Evolutionary conservation across 2,797 vertebrate genomes (phyloP), one percentile per base, ranked within the genome.

Genomic region (Tarsius wallacei): DNA sequence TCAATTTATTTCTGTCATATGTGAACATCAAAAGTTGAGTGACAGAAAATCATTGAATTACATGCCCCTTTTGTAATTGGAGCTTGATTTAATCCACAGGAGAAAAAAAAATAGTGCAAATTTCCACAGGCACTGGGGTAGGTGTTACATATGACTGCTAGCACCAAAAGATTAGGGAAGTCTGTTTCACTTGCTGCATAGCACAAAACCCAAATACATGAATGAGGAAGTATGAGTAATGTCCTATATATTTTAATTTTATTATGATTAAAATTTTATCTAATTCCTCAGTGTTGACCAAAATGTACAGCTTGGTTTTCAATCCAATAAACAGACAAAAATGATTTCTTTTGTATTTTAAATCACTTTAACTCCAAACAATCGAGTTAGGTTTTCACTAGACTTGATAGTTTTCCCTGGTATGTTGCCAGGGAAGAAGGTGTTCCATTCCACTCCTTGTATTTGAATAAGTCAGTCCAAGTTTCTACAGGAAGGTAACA

Each of bases 361-460:
- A 68, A 64, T 81, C 33, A 68, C 14, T n/a, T 85, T 55, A 47
- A 33, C 10, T 5, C 10, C 61, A 86, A 21, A 90, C 49, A 64
- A 74, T 85, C 74, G 42, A 87, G 33, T 51, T 68, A 59, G 4
- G 51, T 82, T 97, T 97, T 81, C 81, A 80, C 4, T 59, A 81
- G 9, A 73, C 90, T 80, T 84, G 80, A 63, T 9, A 85, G 26
- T 74, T 76, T 53, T 12, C 13, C 80, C 49, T 91, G 31, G 13
- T 89, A 4, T 49, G 2, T 42, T 63, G 28, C 31, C 53, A 63
- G 36, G 28, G 7, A 85, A 71, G 42, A 31, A 51, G 5, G 19
- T 63, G 51, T 26, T 84, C 74, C 21, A 3, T 14, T 83, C 24
- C 33, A 11, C 95, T 88, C 24, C 47, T 91, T 13, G 90, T 59